phyloP scores from a whole-genome alignment of 2,113 vertebrate genomes.

The Corythornis cristatus region DNA sequence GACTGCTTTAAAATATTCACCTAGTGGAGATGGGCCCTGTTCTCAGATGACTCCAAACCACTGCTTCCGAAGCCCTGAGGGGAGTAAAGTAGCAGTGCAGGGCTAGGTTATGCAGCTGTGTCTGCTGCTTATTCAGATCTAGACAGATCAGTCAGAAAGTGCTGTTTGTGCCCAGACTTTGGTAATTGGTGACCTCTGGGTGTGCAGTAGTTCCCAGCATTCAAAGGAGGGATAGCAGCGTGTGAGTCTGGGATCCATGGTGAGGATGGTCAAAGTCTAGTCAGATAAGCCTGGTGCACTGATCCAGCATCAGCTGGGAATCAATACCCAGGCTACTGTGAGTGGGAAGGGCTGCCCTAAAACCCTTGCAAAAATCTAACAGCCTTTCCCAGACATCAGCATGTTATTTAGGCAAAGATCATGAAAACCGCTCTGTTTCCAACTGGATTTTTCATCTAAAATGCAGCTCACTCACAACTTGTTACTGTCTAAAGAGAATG shows the following conservation, averaged over 20 bases:
- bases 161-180: neutral
- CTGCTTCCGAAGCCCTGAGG: neutral
- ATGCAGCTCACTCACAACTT: constrained; percentile 71
- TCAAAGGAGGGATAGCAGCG: neutral
- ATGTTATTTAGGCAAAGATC: constrained; percentile 39
- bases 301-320: neutral
- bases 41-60: constrained; percentile 33
- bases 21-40: neutral
- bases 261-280: neutral
- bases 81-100: neutral
- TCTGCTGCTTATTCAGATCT: neutral
- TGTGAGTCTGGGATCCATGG: neutral
- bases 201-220: neutral
- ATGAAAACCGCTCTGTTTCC: constrained; percentile 37
- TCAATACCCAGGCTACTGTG: neutral
- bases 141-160: neutral
- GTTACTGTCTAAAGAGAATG: constrained; percentile 74
- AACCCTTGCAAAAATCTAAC: neutral
- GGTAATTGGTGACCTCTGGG: neutral
- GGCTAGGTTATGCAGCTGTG: neutral
- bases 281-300: neutral
- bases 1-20: constrained; percentile 60
- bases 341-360: neutral
- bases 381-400: constrained; percentile 30
- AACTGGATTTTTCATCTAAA: constrained; percentile 62